Base-by-base conservation (phyloP, 2,113 vertebrate species). In the Meleagris gallopavo region DNA sequence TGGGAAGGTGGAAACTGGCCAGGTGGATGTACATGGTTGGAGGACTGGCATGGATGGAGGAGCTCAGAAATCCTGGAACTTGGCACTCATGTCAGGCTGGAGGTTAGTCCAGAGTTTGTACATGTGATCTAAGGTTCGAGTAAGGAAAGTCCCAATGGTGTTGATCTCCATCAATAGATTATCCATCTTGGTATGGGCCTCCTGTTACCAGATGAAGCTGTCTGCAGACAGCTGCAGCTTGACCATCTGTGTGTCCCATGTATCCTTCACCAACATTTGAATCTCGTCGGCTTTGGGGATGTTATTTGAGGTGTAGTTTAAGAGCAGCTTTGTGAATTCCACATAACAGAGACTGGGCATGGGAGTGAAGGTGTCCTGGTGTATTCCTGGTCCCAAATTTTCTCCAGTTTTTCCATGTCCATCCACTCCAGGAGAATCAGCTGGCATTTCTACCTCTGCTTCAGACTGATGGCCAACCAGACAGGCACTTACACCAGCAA, bases 91-190 rank as follows among this genome's bases (percentile, higher is more conserved):
- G 0, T 96, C 84, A 3, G 98, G 98, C 93, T 98, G 99, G 15
- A 99, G 97, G 94, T 98, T 99, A 10, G 98, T 98, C 3, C 98
- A 98, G 43, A 99, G 98, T 67, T 99, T 99, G 97, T 98, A 98
- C 99, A 99, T 99, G 96, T 97, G 98, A 84, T 98, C 98, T 57
- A 99, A 98, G 10, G 99, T 98, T 58, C 98, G 98, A 0, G 99
- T 98, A 2, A 99, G 98, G 95, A 99, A 99, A 4, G 97, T 82
- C 50, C 99, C 98, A 0, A 98, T 98, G 11, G 98, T 99, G 98
- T 98, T 99, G 97, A 99, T 99, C 97, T 99, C 99, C 99, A 99
- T 98, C 96, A 99, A 85, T 93, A 99, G 94, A 92, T 99, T 99
- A 86, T 99, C 99, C 98, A 99, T 98, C 99, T 98, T 98, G 80